Conservation (phyloP, 2,888 invertebrate genomes). For the Incurvaria masculella region DNA sequence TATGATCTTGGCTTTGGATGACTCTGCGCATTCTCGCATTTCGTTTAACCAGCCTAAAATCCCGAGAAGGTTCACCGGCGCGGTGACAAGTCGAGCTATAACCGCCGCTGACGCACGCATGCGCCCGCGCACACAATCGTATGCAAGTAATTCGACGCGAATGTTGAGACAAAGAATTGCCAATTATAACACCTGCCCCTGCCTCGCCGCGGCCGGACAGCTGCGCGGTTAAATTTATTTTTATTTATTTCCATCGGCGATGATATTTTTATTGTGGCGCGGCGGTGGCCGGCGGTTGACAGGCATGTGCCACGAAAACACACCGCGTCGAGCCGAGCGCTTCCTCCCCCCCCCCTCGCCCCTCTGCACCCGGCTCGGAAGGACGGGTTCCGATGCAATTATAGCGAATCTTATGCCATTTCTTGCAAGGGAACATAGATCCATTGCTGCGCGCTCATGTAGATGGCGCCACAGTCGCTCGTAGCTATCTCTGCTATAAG, state of each 20-base stretch:
- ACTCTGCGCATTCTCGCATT: too few species aligned
- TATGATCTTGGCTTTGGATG: too few species aligned
- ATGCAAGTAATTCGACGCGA: not conserved
- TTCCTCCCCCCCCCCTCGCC: not conserved
- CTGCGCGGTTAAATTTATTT: constrained; percentile 51
- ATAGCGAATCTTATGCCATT: too few species aligned
- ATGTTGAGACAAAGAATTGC: constrained; percentile 51
- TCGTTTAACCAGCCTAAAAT: too few species aligned
- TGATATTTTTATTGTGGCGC: constrained; percentile 53
- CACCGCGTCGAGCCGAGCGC: not conserved
- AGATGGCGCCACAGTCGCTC: too few species aligned
- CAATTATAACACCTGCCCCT: constrained; percentile 54
- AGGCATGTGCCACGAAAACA: not conserved
- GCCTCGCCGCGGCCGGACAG: constrained; percentile 43
- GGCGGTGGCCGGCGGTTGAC: constrained; percentile 1
- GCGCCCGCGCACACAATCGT: not conserved
- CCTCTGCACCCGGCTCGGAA: not conserved
- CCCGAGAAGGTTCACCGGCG: too few species aligned
- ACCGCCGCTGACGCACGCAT: too few species aligned
- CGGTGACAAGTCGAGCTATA: too few species aligned
- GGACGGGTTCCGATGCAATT: too few species aligned
- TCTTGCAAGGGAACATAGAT: too few species aligned
- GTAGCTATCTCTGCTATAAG: too few species aligned
- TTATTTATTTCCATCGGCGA: constrained; percentile 52
- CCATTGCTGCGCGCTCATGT: too few species aligned